Evolutionary conservation across 2,888 invertebrate genomes (phyloP).

Genomic region (Germaria angustata): DNA sequence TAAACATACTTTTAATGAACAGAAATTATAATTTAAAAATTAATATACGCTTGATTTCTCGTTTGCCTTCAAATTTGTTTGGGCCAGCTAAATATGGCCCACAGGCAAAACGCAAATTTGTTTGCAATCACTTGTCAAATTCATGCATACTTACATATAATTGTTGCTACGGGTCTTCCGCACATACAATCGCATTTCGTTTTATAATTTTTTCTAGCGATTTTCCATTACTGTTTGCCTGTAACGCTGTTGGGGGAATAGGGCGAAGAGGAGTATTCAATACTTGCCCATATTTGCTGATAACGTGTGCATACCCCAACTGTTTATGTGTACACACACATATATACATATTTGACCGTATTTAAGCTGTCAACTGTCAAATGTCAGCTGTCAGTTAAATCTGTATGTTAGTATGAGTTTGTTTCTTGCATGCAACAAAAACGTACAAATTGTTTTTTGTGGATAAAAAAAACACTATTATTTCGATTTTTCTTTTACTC

Average conservation of each 20-base stretch:
- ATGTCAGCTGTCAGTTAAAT: constrained; percentile 68
- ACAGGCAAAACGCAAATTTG: constrained; percentile 58
- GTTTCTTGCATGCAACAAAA: constrained; percentile 18
- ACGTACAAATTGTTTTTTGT: neutral
- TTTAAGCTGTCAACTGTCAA: constrained; percentile 69
- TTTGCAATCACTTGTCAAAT: constrained; percentile 69
- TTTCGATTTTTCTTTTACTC: constrained; percentile 34
- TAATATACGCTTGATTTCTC: neutral
- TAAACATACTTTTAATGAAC: constrained; percentile 9
- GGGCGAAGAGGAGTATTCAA: neutral
- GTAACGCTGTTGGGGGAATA: constrained; percentile 1
- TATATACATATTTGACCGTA: constrained; percentile 63
- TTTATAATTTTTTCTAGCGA: constrained; percentile 40
- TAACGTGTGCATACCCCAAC: neutral
- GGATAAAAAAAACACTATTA: constrained; percentile 1
- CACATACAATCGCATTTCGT: constrained; percentile 33
- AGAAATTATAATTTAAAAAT: constrained; percentile 28
- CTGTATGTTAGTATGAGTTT: constrained; percentile 37
- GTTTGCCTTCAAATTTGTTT: constrained; percentile 53
- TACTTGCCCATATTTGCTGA: constrained; percentile 18
- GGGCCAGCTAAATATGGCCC: constrained; percentile 50
- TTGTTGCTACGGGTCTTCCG: constrained; percentile 41
- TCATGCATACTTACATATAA: constrained; percentile 50
- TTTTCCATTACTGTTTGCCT: constrained; percentile 30
- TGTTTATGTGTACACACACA: constrained; percentile 30